Conservation (phyloP, 2,797 vertebrate species). For the Dicrostonyx torquatus region DNA sequence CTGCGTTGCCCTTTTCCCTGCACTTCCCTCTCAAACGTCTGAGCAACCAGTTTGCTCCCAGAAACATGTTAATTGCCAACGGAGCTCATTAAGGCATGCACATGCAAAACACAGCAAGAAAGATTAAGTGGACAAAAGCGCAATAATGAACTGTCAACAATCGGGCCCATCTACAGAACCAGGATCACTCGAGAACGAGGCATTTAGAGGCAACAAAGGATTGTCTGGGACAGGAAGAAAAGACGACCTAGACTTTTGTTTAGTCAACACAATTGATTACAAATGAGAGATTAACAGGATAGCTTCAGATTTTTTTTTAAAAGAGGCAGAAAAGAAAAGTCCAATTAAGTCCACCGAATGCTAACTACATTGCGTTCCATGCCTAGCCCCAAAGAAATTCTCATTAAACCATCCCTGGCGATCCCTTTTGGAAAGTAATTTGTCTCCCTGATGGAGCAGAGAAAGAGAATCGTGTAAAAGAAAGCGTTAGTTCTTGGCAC, state of each 20-base stretch:
- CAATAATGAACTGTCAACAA: constrained; percentile 99
- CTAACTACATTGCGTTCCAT: constrained; percentile 99
- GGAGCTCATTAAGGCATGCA: constrained; percentile 96
- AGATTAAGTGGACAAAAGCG: constrained; percentile 93
- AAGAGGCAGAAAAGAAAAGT: constrained; percentile 95
- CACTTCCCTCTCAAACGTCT: constrained; percentile 93
- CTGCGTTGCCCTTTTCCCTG: constrained; percentile 96
- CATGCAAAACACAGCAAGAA: constrained; percentile 93
- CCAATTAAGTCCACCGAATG: constrained; percentile 99
- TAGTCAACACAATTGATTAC: constrained; percentile 98
- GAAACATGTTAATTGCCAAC: constrained; percentile 98
- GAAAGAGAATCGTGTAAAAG: constrained; percentile 91
- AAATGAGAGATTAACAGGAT: constrained; percentile 99
- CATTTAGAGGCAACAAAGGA: constrained; percentile 98
- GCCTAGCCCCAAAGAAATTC: constrained; percentile 99
- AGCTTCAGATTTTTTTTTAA: constrained; percentile 92
- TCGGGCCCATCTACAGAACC: constrained; percentile 94
- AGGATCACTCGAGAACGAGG: constrained; percentile 95
- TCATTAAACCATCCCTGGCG: constrained; percentile 98
- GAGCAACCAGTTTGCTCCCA: constrained; percentile 95
- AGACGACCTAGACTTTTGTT: constrained; percentile 98
- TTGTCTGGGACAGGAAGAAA: constrained; percentile 98
- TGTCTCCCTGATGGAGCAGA: constrained; percentile 92
- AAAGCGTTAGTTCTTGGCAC: constrained; percentile 94
- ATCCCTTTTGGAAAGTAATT: constrained; percentile 94